These are phyloP conservation scores for Melanogrammus aeglefinus DNA, from an alignment of 2,797 vertebrate species.

Conservation along the genomic window DNA sequence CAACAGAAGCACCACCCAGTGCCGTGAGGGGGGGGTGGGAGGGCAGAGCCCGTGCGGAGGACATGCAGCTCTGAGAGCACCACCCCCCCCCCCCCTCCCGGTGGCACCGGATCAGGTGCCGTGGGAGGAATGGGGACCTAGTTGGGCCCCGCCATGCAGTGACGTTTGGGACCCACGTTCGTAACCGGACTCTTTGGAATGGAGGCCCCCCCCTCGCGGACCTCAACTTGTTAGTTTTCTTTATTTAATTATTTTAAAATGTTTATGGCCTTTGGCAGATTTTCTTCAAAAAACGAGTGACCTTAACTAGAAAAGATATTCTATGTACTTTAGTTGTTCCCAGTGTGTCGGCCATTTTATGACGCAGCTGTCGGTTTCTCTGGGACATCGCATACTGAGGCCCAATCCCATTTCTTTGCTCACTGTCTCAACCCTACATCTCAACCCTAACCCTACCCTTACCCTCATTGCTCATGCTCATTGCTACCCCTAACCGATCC, in stretches of 20 bases:
- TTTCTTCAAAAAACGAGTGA: neutral
- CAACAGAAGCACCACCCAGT: constrained; percentile 63
- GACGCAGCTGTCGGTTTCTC: too few relatives aligned
- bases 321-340: neutral
- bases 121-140: neutral
- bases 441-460: too few relatives aligned
- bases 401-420: too few relatives aligned
- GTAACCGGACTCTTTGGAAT: neutral
- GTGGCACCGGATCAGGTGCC: neutral
- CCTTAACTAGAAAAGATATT: neutral
- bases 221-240: neutral
- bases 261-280: neutral
- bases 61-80: neutral
- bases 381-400: neutral
- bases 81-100: neutral
- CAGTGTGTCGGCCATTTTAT: too few relatives aligned
- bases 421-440: too few relatives aligned
- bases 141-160: neutral
- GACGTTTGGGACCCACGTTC: neutral
- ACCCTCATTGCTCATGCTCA: too few relatives aligned
- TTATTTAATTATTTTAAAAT: neutral
- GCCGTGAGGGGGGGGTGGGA: neutral
- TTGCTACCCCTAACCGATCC: too few relatives aligned
- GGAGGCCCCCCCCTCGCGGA: neutral
- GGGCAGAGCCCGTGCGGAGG: neutral